A percentile compares a stretch with the other conserved stretches of the same genome.
These are phyloP conservation scores for Allophyes oxyacanthae DNA, from an alignment of 2,888 invertebrate species.

Conservation along the genomic window DNA sequence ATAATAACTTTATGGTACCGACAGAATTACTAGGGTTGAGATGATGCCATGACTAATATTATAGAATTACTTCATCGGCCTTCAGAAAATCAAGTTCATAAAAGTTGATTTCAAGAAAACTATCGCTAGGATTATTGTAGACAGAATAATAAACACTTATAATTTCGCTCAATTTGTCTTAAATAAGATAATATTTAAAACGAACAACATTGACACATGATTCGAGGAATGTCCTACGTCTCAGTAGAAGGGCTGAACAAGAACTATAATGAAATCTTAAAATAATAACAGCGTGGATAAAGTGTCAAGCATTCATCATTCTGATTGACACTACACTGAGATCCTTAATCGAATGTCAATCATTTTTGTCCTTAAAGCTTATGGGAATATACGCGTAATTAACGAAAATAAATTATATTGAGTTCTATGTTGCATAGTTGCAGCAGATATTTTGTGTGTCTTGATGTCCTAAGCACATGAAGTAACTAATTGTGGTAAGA, in stretches of 20 bases:
- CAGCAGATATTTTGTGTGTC: too few species aligned
- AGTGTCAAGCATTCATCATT: slow-evolving; percentile 34
- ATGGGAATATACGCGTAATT: background rate
- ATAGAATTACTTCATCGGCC: slow-evolving; percentile 1
- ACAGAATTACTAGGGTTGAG: slow-evolving; percentile 1
- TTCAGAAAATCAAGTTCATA: slow-evolving; percentile 10
- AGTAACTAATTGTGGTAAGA: too few species aligned
- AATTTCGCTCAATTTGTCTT: too few species aligned
- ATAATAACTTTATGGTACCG: background rate
- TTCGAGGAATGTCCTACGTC: too few species aligned
- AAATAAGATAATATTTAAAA: too few species aligned
- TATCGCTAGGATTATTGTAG: background rate
- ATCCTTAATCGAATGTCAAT: slow-evolving; percentile 49
- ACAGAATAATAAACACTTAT: background rate
- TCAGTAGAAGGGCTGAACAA: slow-evolving; percentile 10
- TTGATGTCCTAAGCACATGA: too few species aligned
- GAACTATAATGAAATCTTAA: slow-evolving; percentile 40
- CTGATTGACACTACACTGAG: slow-evolving; percentile 43
- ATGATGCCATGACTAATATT: too few species aligned
- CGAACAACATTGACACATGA: too few species aligned
- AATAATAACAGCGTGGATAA: slow-evolving; percentile 34
- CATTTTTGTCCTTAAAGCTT: slow-evolving; percentile 21
- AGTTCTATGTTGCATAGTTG: background rate
- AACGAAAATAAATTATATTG: slow-evolving; percentile 3
- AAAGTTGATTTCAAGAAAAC: slow-evolving; percentile 23